A percentile compares a stretch with the other conserved stretches of the same genome.
Conservation (phyloP, 2,113 vertebrate species). For the Etia nguti region DNA sequence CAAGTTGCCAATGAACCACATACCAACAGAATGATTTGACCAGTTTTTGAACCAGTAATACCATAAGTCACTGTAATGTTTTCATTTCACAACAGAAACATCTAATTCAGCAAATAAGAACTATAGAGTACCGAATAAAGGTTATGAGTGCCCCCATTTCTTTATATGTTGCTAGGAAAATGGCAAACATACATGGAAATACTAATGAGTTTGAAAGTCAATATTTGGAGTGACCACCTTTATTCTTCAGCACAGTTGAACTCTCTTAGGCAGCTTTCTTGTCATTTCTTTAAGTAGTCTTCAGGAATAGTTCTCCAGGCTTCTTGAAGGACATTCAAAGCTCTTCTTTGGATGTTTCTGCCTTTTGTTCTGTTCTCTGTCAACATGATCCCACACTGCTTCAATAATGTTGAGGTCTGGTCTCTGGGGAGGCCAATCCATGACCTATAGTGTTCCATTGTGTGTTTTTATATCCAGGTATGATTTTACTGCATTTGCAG, state of each 20-base stretch:
- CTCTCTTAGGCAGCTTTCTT: neutral
- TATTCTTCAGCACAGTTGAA: neutral
- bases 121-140: neutral
- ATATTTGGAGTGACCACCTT: neutral
- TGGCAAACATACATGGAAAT: neutral
- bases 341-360: neutral
- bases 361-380: neutral
- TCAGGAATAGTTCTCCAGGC: neutral
- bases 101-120: neutral
- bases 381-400: neutral
- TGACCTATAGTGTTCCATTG: too few relatives aligned
- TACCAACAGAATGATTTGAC: neutral
- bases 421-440: too few relatives aligned
- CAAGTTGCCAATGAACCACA: neutral
- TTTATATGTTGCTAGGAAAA: neutral
- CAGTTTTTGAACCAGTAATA: neutral
- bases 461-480: too few relatives aligned
- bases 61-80: neutral
- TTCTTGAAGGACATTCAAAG: neutral
- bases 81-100: neutral
- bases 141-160: neutral
- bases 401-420: neutral
- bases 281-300: fast-evolving
- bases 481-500: fast-evolving
- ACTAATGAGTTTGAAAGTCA: neutral